Conservation (phyloP, 1,140 invertebrate species). For the Tigriopus japonicus region DNA sequence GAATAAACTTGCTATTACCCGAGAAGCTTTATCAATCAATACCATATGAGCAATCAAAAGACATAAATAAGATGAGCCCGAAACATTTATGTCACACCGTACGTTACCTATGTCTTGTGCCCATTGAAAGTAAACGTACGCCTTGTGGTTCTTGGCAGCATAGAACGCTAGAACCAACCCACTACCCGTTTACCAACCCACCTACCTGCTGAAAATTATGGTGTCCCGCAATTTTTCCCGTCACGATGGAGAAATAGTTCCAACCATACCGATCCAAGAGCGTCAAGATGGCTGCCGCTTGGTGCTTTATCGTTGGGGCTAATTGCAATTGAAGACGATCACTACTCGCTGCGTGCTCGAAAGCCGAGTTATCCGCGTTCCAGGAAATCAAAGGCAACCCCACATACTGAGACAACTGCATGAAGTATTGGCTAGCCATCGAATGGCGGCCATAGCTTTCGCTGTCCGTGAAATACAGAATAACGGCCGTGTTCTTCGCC, state of each 20-base stretch:
- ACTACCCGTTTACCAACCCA: too few species aligned
- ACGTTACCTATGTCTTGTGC: too few species aligned
- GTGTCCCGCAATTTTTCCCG: constrained; percentile 63
- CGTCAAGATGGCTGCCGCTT: constrained; percentile 68
- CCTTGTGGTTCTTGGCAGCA: too few species aligned
- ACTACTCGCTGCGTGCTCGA: constrained; percentile 38
- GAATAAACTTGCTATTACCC: too few species aligned
- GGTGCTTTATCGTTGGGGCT: constrained; percentile 79
- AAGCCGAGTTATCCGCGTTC: constrained; percentile 81
- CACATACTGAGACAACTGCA: constrained; percentile 65
- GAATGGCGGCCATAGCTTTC: constrained; percentile 68
- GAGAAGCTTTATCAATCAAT: too few species aligned
- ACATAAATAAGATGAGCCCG: too few species aligned
- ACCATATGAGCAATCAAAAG: too few species aligned
- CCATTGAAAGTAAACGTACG: too few species aligned
- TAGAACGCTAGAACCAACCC: too few species aligned
- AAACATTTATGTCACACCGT: too few species aligned
- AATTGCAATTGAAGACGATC: constrained; percentile 49
- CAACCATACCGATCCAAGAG: constrained; percentile 85
- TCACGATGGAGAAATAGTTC: constrained; percentile 81
- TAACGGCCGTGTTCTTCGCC: constrained; percentile 65
- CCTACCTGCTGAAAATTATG: constrained; percentile 76
- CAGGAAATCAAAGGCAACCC: constrained; percentile 76
- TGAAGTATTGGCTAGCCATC: constrained; percentile 77
- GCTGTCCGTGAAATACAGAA: constrained; percentile 82